A percentile compares a stretch with the other conserved stretches of the same genome.
Conservation (phyloP, 2,797 vertebrate species). For the Phoxinus dragarum region DNA sequence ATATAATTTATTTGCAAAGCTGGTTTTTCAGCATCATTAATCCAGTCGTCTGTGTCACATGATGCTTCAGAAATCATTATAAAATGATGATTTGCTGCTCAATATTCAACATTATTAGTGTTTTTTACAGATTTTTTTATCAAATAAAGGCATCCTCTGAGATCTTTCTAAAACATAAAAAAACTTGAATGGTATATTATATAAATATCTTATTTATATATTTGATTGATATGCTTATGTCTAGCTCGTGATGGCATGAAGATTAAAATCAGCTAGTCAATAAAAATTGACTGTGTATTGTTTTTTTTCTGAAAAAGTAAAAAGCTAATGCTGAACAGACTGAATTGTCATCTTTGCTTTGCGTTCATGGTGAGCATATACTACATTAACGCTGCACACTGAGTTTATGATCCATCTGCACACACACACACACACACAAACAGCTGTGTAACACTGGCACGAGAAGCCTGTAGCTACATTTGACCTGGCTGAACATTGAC, state of each 20-base stretch:
- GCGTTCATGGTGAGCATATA: neutral
- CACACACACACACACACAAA: neutral
- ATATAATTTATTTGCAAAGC: too few species aligned
- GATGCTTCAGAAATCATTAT: too few species aligned
- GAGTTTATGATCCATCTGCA: neutral
- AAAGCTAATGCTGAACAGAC: neutral
- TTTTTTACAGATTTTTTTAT: neutral
- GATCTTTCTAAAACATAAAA: neutral
- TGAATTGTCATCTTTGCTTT: neutral
- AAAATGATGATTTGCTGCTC: too few species aligned
- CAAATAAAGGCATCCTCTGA: neutral
- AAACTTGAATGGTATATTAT: neutral
- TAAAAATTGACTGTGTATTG: neutral
- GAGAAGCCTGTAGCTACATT: neutral
- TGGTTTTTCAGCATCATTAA: too few species aligned
- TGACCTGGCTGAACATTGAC: conserved; percentile 34
- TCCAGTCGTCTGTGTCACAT: too few species aligned
- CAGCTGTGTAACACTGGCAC: neutral
- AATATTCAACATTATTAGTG: neutral
- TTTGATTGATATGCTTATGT: neutral
- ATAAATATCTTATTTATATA: neutral
- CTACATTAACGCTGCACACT: neutral
- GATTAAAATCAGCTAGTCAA: neutral
- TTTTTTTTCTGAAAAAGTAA: neutral
- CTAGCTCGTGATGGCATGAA: neutral